Evolutionary conservation across 2,797 vertebrate species (phyloP).

Genomic region (Sebastes melanostomus): DNA sequence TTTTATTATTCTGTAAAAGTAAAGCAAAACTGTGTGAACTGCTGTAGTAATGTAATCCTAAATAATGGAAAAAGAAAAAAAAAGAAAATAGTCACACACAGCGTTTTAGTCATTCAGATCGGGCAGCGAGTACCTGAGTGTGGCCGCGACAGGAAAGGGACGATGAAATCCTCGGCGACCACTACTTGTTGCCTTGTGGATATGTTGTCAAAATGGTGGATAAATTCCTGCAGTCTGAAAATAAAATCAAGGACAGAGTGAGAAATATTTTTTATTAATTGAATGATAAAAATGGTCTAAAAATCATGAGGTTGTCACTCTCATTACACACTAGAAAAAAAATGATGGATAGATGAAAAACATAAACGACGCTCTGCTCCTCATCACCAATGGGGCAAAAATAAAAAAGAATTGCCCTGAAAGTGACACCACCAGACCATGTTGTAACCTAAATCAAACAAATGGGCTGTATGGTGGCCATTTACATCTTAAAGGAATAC

Average conservation of each 20-base stretch:
- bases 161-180: constrained; percentile 55
- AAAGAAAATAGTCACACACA: too few species aligned
- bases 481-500: neutral
- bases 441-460: neutral
- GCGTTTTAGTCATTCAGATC: neutral
- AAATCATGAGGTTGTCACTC: neutral
- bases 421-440: neutral
- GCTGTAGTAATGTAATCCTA: too few species aligned
- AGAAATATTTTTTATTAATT: neutral
- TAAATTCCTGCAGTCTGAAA: constrained; percentile 65
- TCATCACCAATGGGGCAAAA: neutral
- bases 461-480: neutral
- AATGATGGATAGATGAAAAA: neutral
- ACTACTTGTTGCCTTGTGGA: constrained; percentile 12
- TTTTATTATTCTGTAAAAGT: too few species aligned
- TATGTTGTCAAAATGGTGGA: constrained; percentile 42
- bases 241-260: neutral
- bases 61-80: too few species aligned
- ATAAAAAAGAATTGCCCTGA: neutral
- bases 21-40: too few species aligned
- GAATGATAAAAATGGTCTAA: neutral
- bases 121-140: constrained; percentile 52
- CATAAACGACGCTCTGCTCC: neutral
- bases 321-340: neutral
- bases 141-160: constrained; percentile 54